phyloP scores from a whole-genome alignment of 1,140 invertebrate species.

The Bombus superbus region DNA sequence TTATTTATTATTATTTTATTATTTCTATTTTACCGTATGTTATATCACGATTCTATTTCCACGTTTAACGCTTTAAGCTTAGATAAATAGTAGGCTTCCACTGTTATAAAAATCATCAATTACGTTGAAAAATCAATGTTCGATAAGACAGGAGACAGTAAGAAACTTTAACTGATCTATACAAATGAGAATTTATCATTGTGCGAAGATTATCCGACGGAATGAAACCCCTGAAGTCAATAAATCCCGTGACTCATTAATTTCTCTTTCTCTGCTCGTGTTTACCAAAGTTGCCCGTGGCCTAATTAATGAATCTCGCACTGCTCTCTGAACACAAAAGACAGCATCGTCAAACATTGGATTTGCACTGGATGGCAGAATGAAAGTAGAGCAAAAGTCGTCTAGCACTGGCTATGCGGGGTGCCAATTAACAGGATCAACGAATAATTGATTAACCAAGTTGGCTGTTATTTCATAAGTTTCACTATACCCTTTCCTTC shows the following conservation, averaged over 20 bases:
- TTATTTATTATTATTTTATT: not conserved
- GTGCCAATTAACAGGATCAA: constrained; percentile 36
- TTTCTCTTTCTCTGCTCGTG: constrained; percentile 2
- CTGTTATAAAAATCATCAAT: not conserved
- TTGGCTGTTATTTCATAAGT: not conserved
- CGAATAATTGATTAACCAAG: constrained; percentile 2
- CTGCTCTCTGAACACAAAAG: constrained; percentile 4
- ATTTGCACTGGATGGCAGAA: not conserved
- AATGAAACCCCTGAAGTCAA: constrained; percentile 11
- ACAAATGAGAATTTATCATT: not conserved
- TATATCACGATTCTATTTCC: not conserved
- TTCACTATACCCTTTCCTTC: too few species aligned
- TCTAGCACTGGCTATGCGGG: constrained; percentile 15
- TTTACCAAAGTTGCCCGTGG: constrained; percentile 31
- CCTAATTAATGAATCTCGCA: constrained; percentile 50
- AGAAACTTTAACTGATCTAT: too few species aligned
- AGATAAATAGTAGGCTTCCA: not conserved
- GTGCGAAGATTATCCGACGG: not conserved
- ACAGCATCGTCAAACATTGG: constrained; percentile 2
- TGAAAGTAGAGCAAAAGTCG: constrained; percentile 57
- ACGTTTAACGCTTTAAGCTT: not conserved
- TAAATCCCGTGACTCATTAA: constrained; percentile 30
- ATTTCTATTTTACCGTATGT: not conserved
- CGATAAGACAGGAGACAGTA: not conserved
- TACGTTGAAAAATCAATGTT: not conserved